Evolutionary conservation across 1,140 invertebrate genomes (phyloP).

Genomic region (Mya arenaria): DNA sequence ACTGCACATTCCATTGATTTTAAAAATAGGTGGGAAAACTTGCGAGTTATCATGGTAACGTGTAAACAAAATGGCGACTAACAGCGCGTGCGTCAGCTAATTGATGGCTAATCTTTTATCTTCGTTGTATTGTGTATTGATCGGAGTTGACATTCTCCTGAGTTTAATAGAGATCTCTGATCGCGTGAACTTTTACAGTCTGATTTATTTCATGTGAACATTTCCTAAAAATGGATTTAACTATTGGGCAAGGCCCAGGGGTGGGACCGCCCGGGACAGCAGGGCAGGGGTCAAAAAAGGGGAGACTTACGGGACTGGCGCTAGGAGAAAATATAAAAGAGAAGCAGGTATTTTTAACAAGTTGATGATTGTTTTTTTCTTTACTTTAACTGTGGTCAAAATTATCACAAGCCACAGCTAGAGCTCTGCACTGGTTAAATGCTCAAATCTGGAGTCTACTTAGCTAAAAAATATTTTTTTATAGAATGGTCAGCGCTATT

Average conservation of each 20-base stretch:
- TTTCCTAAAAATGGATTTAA: conserved; percentile 1
- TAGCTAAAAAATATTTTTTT: no score
- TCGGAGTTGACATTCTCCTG: not conserved
- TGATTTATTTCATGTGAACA: not conserved
- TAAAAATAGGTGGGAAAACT: no score
- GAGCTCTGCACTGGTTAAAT: no score
- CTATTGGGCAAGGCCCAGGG: not conserved
- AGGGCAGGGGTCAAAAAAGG: conserved; percentile 67
- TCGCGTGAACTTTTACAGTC: not conserved
- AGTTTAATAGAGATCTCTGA: not conserved
- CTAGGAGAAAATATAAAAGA: conserved; percentile 78
- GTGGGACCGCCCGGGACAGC: conserved; percentile 4
- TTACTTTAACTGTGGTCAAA: no score
- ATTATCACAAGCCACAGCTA: no score
- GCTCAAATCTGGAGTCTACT: no score
- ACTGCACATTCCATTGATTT: no score
- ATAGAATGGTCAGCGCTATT: no score
- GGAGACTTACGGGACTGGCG: conserved; percentile 70
- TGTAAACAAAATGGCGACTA: not conserved
- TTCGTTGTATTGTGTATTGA: not conserved
- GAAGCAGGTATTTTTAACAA: conserved; percentile 72
- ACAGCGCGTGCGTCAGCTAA: not conserved
- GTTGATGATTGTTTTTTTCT: no score
- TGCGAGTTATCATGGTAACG: not conserved
- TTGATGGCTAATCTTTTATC: not conserved